Evolutionary conservation across 2,888 invertebrate genomes (phyloP).

Genomic region (Caenorhabditis drosophilae): DNA sequence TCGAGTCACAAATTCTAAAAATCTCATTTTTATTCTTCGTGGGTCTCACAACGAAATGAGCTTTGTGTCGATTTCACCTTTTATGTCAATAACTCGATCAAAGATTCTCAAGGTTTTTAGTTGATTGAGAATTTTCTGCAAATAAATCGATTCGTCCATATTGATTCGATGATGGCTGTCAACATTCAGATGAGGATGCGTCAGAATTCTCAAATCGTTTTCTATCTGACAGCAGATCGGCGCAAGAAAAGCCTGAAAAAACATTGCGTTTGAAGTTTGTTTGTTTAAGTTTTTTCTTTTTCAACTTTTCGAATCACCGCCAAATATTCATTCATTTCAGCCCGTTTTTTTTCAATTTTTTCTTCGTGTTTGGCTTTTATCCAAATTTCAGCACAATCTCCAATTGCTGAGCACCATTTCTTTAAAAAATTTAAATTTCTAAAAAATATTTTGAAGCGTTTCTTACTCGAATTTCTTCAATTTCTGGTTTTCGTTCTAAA

Average conservation of each 20-base stretch:
- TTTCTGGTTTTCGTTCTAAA: conserved; percentile 24
- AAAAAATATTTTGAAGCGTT: neutral
- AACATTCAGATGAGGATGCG: conserved; percentile 74
- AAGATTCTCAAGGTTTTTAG: neutral
- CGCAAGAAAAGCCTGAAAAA: conserved; percentile 38
- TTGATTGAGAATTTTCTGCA: neutral
- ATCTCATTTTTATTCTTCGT: no score
- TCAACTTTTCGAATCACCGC: neutral
- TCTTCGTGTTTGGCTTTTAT: neutral
- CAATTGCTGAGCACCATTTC: neutral
- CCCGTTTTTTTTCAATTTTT: neutral
- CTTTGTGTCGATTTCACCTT: neutral
- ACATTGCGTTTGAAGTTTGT: no score
- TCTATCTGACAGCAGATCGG: conserved; percentile 83
- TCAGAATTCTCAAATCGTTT: conserved; percentile 88
- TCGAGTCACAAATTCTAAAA: conserved; percentile 77
- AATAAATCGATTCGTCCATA: neutral
- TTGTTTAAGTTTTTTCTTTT: no score
- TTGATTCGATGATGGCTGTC: conserved; percentile 10
- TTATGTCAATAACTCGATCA: neutral
- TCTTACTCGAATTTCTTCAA: conserved; percentile 7
- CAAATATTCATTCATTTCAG: neutral
- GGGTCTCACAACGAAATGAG: no score
- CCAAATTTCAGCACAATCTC: conserved; percentile 3
- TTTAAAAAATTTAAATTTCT: neutral